Percentiles rank a stretch among this genome's conserved stretches.
Conservation (phyloP, 2,888 invertebrate species). For the Bedellia somnulentella region DNA sequence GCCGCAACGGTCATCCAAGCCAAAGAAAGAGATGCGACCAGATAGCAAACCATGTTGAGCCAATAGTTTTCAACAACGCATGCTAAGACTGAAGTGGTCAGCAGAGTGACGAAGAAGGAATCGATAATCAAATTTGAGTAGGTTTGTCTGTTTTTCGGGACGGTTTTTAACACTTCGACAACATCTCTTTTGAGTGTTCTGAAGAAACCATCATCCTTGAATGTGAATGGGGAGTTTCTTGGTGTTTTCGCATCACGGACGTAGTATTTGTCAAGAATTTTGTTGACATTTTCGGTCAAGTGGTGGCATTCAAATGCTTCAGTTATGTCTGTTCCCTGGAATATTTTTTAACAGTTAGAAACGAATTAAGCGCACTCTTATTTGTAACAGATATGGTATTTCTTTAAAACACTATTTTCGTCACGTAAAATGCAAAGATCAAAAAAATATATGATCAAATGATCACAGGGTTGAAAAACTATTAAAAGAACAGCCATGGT, state of each 20-base stretch:
- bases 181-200: slow-evolving; percentile 66
- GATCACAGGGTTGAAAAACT: too few relatives aligned
- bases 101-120: slow-evolving; percentile 26
- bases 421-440: too few relatives aligned
- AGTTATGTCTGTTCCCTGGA: slow-evolving; percentile 75
- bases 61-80: slow-evolving; percentile 20
- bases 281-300: slow-evolving; percentile 57
- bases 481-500: too few relatives aligned
- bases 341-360: not conserved
- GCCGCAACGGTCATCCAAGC: slow-evolving; percentile 63
- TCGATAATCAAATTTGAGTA: slow-evolving; percentile 33
- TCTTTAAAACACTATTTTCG: too few relatives aligned
- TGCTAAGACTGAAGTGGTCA: slow-evolving; percentile 22
- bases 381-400: too few relatives aligned
- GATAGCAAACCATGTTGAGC: slow-evolving; percentile 23
- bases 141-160: slow-evolving; percentile 32
- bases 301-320: slow-evolving; percentile 80
- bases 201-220: slow-evolving; percentile 75
- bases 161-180: slow-evolving; percentile 52
- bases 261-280: slow-evolving; percentile 64
- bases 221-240: slow-evolving; percentile 72
- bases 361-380: not conserved
- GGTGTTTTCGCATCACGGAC: slow-evolving; percentile 64
- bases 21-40: slow-evolving; percentile 59
- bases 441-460: too few relatives aligned